Conservation (phyloP, 2,888 invertebrate genomes). For the Thereva unica region DNA sequence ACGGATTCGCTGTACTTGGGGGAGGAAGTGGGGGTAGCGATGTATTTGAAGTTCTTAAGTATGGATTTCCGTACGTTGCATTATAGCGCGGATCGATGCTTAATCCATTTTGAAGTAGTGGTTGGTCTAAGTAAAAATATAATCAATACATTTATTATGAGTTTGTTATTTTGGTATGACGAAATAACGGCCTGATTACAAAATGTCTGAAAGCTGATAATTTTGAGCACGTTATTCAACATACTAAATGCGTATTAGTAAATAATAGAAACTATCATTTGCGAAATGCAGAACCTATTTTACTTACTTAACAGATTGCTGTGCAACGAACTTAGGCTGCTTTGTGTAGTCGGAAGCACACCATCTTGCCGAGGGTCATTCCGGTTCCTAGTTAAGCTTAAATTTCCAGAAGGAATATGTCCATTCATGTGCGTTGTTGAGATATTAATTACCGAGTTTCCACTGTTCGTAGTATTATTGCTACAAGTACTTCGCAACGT, state of each 20-base stretch:
- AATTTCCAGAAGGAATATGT: slow-evolving; percentile 44
- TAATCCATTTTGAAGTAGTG: slow-evolving; percentile 55
- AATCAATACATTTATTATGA: not conserved
- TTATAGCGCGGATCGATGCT: slow-evolving; percentile 79
- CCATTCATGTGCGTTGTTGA: slow-evolving; percentile 43
- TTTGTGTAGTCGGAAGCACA: slow-evolving; percentile 56
- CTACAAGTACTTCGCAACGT: slow-evolving; percentile 44
- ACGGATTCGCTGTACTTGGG: slow-evolving; percentile 73
- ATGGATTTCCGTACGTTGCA: slow-evolving; percentile 88
- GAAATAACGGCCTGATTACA: too few species aligned
- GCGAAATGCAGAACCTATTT: not conserved
- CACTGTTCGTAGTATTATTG: slow-evolving; percentile 11
- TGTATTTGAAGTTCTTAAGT: slow-evolving; percentile 71
- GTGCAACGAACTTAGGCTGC: slow-evolving; percentile 57
- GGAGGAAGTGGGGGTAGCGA: slow-evolving; percentile 61
- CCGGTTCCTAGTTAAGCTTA: slow-evolving; percentile 51
- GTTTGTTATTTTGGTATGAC: not conserved
- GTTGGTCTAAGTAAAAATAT: slow-evolving; percentile 50
- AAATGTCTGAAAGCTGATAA: too few species aligned
- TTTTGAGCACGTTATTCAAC: not conserved
- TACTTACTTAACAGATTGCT: slow-evolving; percentile 48
- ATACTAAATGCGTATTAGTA: not conserved
- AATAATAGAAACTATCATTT: not conserved
- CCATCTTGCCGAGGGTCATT: slow-evolving; percentile 52
- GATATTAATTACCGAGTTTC: slow-evolving; percentile 24